Base-by-base conservation (phyloP, 2,888 invertebrate genomes). In the Melolontha melolontha region DNA sequence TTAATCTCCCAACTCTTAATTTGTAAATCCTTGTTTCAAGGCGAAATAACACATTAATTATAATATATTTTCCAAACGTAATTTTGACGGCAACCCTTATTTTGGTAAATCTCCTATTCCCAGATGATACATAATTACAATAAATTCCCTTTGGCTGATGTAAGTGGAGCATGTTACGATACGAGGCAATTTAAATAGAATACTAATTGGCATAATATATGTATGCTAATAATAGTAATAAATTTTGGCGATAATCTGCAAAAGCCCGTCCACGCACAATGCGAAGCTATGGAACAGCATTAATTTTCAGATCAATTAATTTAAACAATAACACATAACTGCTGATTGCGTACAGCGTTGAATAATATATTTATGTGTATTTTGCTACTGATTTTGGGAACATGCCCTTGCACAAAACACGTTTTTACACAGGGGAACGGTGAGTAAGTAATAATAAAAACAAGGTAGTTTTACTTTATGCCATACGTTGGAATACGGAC, bases 141-240 rank as follows among this genome's bases (percentile, higher is more conserved):
- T 54, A 40, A 54, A 54, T 34, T 34, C 14, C 40, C 17, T 5
- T 40, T 54, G n/a, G 14, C 4, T 7, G 14, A 16, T 39, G 11
- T 54, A 54, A 41, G 40, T 41, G 14, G 16, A 16, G n/a, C 40
- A 40, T 16, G 17, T 40, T 29, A 16, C 40, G 16, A 40, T 40
- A 14, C 11, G 40, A 34, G 54, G 54, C 40, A 17, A 54, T 54
- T 54, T 54, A 54, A 54, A 54, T 54, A n/a, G 40, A 17, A 17
- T n/a, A 39, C 41, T 54, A 54, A 54, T 54, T 54, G 40, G 54
- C 40, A 40, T 40, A 17, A 34, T 54, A 16, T 14, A 54, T 54
- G 54, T 6, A 17, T 34, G 54, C 39, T 54, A 54, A 54, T 54
- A 54, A 54, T 40, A 1, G 54, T 29, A 39, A 54, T 54, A 54